Percentiles rank a stretch among this genome's conserved stretches.
Evolutionary conservation across 2,888 invertebrate species (phyloP).

Genomic region (Dasysyrphus albostriatus): DNA sequence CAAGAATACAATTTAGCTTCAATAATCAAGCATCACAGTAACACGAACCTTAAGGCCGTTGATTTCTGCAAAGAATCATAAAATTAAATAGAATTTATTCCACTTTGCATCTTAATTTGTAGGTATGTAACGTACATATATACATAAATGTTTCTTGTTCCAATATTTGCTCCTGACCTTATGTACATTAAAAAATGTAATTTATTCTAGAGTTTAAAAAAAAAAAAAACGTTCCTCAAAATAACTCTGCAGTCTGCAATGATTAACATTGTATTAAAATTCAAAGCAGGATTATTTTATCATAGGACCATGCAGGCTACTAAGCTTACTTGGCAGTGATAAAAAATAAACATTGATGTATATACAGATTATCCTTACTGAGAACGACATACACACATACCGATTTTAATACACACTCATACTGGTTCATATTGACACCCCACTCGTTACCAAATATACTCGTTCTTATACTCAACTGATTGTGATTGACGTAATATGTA

Average conservation of each 20-base stretch:
- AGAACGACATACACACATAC: background rate
- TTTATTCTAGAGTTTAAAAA: constrained; percentile 1
- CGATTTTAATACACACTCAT: background rate
- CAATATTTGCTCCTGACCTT: constrained; percentile 22
- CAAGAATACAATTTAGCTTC: too few relatives aligned
- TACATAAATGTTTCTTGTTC: background rate
- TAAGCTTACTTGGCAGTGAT: constrained; percentile 20
- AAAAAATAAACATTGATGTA: constrained; percentile 42
- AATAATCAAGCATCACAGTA: background rate
- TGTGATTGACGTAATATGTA: constrained; percentile 59
- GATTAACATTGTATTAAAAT: constrained; percentile 48
- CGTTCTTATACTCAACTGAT: constrained; percentile 38
- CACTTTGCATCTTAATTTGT: constrained; percentile 16
- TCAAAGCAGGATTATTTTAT: constrained; percentile 36
- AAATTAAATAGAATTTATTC: constrained; percentile 17
- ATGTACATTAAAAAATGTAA: constrained; percentile 17
- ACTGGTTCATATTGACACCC: constrained; percentile 13
- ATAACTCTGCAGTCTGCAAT: constrained; percentile 20
- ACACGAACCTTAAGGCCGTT: background rate
- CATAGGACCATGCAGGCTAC: constrained; percentile 14
- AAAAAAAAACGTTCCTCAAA: background rate
- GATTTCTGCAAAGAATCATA: background rate
- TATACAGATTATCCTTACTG: constrained; percentile 24
- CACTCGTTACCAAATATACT: constrained; percentile 1
- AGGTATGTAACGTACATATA: too few relatives aligned